Evolutionary conservation across 1,140 invertebrate species (phyloP).

Genomic region (Zaprionus capensis): DNA sequence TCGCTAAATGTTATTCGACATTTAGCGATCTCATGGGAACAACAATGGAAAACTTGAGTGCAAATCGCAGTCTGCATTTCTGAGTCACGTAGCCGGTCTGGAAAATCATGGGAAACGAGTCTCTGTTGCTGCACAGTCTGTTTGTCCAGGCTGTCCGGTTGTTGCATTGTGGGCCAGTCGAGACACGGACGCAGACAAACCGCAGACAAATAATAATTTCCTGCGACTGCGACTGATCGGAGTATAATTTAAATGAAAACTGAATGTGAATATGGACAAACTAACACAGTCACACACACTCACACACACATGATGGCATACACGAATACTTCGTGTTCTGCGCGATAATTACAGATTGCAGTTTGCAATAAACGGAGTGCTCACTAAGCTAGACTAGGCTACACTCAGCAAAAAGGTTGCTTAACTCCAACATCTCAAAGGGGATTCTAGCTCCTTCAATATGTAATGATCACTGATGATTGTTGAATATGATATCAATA

Average conservation of each 20-base stretch:
- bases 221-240: conserved; percentile 37
- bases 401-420: conserved; percentile 12
- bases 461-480: no score
- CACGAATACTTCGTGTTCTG: conserved; percentile 1
- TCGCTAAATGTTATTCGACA: no score
- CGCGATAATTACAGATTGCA: conserved; percentile 37
- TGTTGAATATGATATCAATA: no score
- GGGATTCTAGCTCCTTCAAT: not conserved
- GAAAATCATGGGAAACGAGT: conserved; percentile 31
- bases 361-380: conserved; percentile 29
- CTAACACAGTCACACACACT: not conserved
- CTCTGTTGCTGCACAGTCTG: not conserved
- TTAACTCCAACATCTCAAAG: no score
- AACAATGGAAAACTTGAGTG: conserved; percentile 36
- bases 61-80: not conserved
- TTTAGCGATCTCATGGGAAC: no score
- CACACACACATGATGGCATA: not conserved
- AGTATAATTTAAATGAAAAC: conserved; percentile 45
- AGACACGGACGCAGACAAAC: conserved; percentile 55
- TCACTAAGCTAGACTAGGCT: not conserved
- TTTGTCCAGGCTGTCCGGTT: conserved; percentile 3
- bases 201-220: conserved; percentile 74
- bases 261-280: conserved; percentile 33
- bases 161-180: conserved; percentile 28
- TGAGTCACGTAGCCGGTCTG: conserved; percentile 32